phyloP scores from a whole-genome alignment of 2,888 invertebrate genomes.

The Dendrolimus pini region DNA sequence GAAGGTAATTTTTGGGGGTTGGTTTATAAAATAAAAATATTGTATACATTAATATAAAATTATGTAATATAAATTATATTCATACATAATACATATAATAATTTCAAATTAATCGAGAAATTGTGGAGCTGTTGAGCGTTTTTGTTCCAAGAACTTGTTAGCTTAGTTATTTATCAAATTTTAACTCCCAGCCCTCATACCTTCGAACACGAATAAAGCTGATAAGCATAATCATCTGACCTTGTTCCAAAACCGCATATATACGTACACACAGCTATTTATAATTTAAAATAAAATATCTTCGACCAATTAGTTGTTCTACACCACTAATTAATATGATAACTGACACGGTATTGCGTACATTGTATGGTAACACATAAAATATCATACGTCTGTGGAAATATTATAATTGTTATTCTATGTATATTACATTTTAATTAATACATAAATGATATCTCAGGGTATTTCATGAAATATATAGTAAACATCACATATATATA shows the following conservation, averaged over 20 bases:
- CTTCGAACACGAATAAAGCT: background rate
- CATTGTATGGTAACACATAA: background rate
- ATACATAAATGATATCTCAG: background rate
- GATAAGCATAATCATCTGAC: conserved; percentile 3
- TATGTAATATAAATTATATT: no score
- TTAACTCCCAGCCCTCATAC: background rate
- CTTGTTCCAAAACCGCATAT: conserved; percentile 2
- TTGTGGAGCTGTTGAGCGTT: no score
- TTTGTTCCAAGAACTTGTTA: no score
- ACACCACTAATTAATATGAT: conserved; percentile 1
- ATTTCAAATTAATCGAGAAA: no score
- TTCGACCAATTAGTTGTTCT: conserved; percentile 1
- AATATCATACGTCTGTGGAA: background rate
- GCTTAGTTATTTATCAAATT: background rate
- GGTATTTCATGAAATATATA: background rate
- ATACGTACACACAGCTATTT: background rate
- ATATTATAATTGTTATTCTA: background rate
- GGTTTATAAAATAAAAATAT: no score
- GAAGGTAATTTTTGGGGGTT: no score
- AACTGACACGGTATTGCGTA: background rate
- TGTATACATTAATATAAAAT: no score
- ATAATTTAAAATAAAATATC: background rate
- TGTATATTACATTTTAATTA: background rate
- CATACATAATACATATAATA: no score
- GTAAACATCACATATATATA: no score